phyloP scores from a whole-genome alignment of 1,140 invertebrate genomes.

The Theocolax elegans region DNA sequence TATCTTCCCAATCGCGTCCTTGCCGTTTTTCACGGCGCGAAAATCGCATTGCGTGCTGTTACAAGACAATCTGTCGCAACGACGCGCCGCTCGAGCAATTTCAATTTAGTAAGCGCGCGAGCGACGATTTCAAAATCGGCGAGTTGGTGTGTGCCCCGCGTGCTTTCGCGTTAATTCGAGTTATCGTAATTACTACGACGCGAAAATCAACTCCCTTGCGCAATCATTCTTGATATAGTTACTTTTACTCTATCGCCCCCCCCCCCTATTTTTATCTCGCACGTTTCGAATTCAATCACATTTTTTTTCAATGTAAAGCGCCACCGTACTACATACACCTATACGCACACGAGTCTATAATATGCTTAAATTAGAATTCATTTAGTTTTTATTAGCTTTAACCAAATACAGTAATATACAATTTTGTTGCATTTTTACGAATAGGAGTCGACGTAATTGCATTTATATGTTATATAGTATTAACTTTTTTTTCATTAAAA shows the following conservation, averaged over 20 bases:
- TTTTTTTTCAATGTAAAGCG: too few species aligned
- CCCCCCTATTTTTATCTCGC: too few species aligned
- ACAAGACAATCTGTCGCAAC: constrained; percentile 2
- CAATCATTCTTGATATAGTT: neutral
- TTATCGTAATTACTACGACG: constrained; percentile 8
- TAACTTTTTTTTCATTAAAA: too few species aligned
- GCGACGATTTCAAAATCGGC: constrained; percentile 26
- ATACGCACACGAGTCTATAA: too few species aligned
- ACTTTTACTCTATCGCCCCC: neutral
- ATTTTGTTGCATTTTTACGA: too few species aligned
- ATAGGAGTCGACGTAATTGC: too few species aligned
- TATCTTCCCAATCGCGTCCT: constrained; percentile 25
- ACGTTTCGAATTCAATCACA: too few species aligned
- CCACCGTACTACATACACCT: too few species aligned
- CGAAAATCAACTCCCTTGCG: neutral
- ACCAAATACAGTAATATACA: too few species aligned
- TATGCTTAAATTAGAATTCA: too few species aligned
- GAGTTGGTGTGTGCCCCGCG: neutral
- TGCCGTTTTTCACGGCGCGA: neutral
- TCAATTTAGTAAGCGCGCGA: constrained; percentile 1
- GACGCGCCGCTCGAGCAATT: neutral
- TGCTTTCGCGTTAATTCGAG: neutral
- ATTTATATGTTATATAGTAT: too few species aligned
- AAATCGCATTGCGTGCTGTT: neutral
- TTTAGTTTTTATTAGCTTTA: too few species aligned